A percentile compares a stretch with the other conserved stretches of the same genome.
phyloP scores from a whole-genome alignment of 1,140 invertebrate genomes.

The Ectropis grisescens region DNA sequence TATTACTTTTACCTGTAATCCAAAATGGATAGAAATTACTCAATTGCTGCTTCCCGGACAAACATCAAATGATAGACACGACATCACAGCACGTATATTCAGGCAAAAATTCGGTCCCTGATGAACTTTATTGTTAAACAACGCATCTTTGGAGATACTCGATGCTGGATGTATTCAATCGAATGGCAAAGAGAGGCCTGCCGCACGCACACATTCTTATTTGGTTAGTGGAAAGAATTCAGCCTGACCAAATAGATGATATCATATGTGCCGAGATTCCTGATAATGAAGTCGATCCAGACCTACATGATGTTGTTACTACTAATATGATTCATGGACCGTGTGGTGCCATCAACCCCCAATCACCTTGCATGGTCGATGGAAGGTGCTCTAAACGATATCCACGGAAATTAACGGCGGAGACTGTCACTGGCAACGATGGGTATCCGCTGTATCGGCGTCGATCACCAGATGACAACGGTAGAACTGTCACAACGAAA shows the following conservation, averaged over 20 bases:
- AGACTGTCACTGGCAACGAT: not conserved
- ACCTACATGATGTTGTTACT: not conserved
- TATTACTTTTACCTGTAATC: not conserved
- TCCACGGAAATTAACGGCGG: not conserved
- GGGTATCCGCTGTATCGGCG: constrained; percentile 3
- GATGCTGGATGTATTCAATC: not conserved
- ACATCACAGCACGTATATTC: not conserved
- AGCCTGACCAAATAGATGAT: not conserved
- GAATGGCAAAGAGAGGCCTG: not conserved
- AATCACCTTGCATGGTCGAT: not conserved
- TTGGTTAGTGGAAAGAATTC: not conserved
- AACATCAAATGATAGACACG: not conserved
- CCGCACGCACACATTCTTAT: not conserved
- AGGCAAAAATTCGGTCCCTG: too few species aligned
- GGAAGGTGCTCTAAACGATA: not conserved
- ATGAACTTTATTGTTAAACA: not conserved
- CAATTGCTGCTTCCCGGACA: not conserved
- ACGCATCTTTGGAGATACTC: not conserved
- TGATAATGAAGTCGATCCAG: not conserved
- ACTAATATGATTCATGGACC: not conserved
- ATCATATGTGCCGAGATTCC: not conserved
- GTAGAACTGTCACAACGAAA: too few species aligned
- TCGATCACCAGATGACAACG: constrained; percentile 2
- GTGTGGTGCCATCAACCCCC: not conserved
- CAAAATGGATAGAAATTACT: not conserved